Evolutionary conservation across 2,888 invertebrate genomes (phyloP), one percentile per base, ranked within the genome.

Genomic region (Megastigmus dorsalis): DNA sequence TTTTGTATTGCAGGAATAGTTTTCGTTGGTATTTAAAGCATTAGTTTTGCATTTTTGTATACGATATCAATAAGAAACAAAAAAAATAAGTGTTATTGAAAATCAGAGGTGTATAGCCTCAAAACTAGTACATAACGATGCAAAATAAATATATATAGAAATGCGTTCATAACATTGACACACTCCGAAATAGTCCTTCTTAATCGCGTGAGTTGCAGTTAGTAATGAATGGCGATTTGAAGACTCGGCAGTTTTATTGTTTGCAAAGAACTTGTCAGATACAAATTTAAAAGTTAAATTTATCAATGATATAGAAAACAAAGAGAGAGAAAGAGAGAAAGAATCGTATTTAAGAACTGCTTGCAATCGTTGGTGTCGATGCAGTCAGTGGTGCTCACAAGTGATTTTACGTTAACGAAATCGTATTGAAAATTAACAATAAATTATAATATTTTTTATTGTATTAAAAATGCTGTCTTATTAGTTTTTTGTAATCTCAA

Each of bases 201-300:
- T 63, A 26, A 65, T 65, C 69, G 66, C 55, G 76, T 76, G 76
- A 76, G 70, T 65, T 76, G 76, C 76, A 74, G 76, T 74, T 62
- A 70, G 63, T 57, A 76, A 76, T 76, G 76, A 74, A 74, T 76
- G 76, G 62, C 57, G 41, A 57, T 54, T 54, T 52, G 18, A 63
- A 69, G 10, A 54, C 20, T 60, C 36, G 50, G 59, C 59, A 69
- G 38, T 74, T 57, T 59, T 43, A 33, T 62, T 50, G 30, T 3
- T 71, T 57, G 28, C 33, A 54, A 6, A 52, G 43, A 63, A 62
- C 1, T 59, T 43, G 41, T 45, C 33, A 41, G 52, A 66, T 0
- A 36, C 3, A 26, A 63, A 10, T 30, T 66, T 15, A n/a, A 41
- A 59, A 66, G 1, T 45, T 3, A 26, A 63, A 10, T 30, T 66